Evolutionary conservation across 2,797 vertebrate species (phyloP), one percentile per base, ranked within the genome.

Genomic region (Epinephelus awoara): DNA sequence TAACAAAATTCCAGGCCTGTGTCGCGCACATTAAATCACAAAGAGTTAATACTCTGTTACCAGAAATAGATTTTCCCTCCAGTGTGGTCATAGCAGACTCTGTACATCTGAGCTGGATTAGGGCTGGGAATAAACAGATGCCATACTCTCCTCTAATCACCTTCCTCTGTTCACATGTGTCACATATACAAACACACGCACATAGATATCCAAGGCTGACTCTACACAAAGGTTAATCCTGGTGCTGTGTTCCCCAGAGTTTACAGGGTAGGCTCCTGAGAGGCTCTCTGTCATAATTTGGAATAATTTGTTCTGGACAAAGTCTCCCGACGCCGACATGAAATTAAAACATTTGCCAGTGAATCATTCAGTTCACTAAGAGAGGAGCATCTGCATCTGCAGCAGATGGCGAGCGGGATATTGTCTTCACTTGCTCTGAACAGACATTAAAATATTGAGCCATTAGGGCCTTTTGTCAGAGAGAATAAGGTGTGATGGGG

Each of bases 401-500:
- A 50, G 70, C 75, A 80, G 85, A 86, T 86, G 80, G 77, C 44
- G n/a, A 21, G 44, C 66, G 57, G 61, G 64, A 72, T 82, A 76
- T 71, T 75, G 75, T 67, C 68, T 75, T 71, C 71, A 66, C 76
- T 62, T 47, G 59, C 75, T 81, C 72, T 78, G 83, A 86, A 54
- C 71, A 80, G 74, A 85, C 77, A 75, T 66, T 82, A 84, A 89
- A 85, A 88, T 80, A 90, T 81, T 83, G 76, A 85, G 80, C 76
- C 83, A 83, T 80, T 86, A 82, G 83, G 67, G 85, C 65, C 81
- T 82, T 92, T 89, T 89, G 83, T 92, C 86, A 87, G 63, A 88
- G 67, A 84, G 86, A 91, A 88, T 89, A 80, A 88, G 89, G 84
- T 89, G 85, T 84, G 85, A 91, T 86, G 75, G 61, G 79, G 71